Evolutionary conservation across 2,113 vertebrate genomes (phyloP), one percentile per base, ranked within the genome.

Genomic region (Mixornis gularis): DNA sequence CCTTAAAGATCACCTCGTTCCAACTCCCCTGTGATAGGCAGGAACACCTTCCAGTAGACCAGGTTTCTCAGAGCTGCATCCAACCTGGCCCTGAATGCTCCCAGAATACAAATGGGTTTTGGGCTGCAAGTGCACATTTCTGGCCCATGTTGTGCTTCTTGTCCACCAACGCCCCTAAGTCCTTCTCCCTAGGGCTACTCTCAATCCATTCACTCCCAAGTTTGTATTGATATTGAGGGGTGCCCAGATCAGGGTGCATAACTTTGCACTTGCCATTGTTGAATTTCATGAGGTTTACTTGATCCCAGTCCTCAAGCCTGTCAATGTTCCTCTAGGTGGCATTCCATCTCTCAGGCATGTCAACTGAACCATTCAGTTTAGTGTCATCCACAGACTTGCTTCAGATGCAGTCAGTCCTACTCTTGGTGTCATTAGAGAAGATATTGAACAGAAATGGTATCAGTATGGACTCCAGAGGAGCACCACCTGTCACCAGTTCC

Each of bases 121-220:
- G 30, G 34, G 14, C 14, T 49, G 26, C 20, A 41, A 48, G 21
- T 27, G 4, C 21, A 24, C 22, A 48, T 16, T 55, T 15, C 29
- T 19, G 21, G 25, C 24, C 16, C 21, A 6, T 16, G 3, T 17
- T 15, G 5, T 19, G 17, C 40, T 36, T 60, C 30, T 68, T 17
- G 20, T 53, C 29, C 25, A 15, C 25, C 29, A 46, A 18, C 3
- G 46, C 2, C 3, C 10, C 7, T 11, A 46, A 32, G 21, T 41
- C 17, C 30, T 62, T 68, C 48, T 60, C 29, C 29, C 46, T 17
- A 68, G 40, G 40, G 10, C 17, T 60, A 25, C 22, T 27, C 32
- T 89, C 41, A 44, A 24, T n/a, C 17, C 3, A 2, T 25, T 59
- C 5, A 6, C 13, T 2, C 1, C 2, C 2, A 2, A 10, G 8